A percentile compares a stretch with the other conserved stretches of the same genome.
Evolutionary conservation across 2,888 invertebrate genomes (phyloP).

Genomic region (Cantharis nigra): DNA sequence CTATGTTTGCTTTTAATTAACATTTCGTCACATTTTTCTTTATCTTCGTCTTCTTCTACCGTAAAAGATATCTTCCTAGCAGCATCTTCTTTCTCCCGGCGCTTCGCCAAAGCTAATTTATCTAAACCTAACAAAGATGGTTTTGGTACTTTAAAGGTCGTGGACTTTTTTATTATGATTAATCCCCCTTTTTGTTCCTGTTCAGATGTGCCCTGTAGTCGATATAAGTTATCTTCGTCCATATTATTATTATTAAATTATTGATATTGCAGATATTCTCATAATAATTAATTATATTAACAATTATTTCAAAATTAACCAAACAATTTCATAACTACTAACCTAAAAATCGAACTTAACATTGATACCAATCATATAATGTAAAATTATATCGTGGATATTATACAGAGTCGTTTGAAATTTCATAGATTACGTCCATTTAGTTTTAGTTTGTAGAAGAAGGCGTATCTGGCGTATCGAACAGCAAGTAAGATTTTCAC

Average conservation of each 20-base stretch:
- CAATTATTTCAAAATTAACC: not conserved
- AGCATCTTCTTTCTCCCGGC: conserved; percentile 64
- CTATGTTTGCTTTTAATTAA: conserved; percentile 47
- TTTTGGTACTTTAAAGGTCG: conserved; percentile 76
- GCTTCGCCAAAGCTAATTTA: conserved; percentile 78
- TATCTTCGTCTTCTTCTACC: conserved; percentile 57
- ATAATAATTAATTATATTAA: not conserved
- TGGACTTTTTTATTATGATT: conserved; percentile 70
- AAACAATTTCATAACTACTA: not conserved
- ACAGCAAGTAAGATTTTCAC: too few relatives aligned
- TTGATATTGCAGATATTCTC: not conserved
- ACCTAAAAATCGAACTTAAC: not conserved
- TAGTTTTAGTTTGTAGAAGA: too few relatives aligned
- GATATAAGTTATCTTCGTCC: conserved; percentile 66
- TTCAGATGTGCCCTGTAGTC: conserved; percentile 69
- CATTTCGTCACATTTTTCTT: conserved; percentile 44
- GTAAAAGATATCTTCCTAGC: conserved; percentile 71
- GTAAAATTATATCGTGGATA: too few relatives aligned
- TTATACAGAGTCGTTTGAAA: not conserved
- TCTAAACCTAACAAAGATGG: conserved; percentile 83
- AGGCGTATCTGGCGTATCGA: too few relatives aligned
- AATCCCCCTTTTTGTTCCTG: conserved; percentile 68
- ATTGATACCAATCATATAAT: not conserved
- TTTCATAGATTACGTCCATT: too few relatives aligned
- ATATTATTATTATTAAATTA: conserved; percentile 12